A percentile compares a stretch with the other conserved stretches of the same genome.
phyloP scores from a whole-genome alignment of 2,797 vertebrate species.

The Rhinatrema bivittatum region DNA sequence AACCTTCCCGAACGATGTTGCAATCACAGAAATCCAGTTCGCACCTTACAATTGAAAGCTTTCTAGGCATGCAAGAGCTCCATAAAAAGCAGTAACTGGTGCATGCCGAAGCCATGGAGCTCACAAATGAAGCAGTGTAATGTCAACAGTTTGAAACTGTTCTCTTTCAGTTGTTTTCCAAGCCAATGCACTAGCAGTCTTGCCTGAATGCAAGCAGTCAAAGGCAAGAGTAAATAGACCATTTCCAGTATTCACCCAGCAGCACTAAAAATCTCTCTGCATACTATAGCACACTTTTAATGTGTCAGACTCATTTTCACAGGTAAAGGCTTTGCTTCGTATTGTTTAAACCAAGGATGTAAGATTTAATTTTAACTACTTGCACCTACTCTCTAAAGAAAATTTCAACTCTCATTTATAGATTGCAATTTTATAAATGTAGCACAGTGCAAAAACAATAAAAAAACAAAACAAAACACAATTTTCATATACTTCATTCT shows the following conservation, averaged over 20 bases:
- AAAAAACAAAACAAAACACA: no score
- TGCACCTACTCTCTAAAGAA: constrained; percentile 40
- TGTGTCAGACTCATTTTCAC: constrained; percentile 71
- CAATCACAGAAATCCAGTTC: constrained; percentile 10
- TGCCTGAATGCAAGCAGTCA: constrained; percentile 64
- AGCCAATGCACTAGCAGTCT: constrained; percentile 58
- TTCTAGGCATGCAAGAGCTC: constrained; percentile 42
- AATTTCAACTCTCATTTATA: constrained; percentile 33
- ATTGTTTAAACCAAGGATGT: constrained; percentile 43
- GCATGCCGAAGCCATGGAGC: constrained; percentile 37
- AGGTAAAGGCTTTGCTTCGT: constrained; percentile 51
- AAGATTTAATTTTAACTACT: constrained; percentile 49
- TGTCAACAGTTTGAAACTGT: constrained; percentile 55
- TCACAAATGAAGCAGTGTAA: constrained; percentile 53
- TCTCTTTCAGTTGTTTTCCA: constrained; percentile 62
- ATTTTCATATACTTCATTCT: no score
- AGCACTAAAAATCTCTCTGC: constrained; percentile 60
- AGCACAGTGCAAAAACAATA: constrained; percentile 4
- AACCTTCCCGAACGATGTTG: constrained; percentile 1
- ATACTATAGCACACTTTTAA: constrained; percentile 65
- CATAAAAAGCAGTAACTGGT: constrained; percentile 46
- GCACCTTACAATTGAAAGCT: constrained; percentile 34
- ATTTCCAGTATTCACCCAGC: constrained; percentile 53
- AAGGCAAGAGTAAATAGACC: constrained; percentile 63
- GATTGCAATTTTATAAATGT: constrained; percentile 16